These are phyloP conservation scores for Tauraco erythrolophus DNA, from an alignment of 2,113 vertebrate genomes.

Conservation along the genomic window DNA sequence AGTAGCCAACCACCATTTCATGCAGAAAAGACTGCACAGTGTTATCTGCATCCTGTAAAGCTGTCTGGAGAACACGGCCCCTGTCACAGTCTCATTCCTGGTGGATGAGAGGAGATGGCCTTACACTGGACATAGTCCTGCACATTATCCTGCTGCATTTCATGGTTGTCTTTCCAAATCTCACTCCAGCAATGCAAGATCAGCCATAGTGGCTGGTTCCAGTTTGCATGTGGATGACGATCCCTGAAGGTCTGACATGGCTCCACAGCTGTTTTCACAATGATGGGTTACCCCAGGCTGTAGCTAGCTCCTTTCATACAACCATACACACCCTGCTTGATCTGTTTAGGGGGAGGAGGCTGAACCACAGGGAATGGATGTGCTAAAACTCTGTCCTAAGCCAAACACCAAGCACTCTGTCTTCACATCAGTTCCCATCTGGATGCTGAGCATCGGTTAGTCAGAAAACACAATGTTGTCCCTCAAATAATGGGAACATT, in stretches of 20 bases:
- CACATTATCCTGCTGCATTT: neutral
- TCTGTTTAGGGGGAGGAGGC: neutral
- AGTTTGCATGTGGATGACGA: neutral
- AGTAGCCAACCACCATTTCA: neutral
- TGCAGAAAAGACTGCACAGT: neutral
- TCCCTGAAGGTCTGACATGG: neutral
- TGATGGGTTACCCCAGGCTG: neutral
- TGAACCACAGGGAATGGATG: neutral
- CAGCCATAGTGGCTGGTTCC: neutral
- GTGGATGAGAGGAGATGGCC: neutral
- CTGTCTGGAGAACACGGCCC: neutral
- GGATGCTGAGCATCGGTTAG: rapidly evolving
- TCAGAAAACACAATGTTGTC: neutral
- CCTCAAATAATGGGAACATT: neutral
- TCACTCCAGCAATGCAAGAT: neutral
- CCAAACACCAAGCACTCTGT: neutral
- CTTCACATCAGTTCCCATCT: neutral
- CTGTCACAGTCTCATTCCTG: neutral
- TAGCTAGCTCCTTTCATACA: neutral
- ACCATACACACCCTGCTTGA: neutral
- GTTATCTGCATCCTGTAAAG: neutral
- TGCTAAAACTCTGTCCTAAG: neutral
- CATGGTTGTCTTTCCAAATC: neutral
- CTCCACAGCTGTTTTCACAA: neutral
- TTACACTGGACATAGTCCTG: neutral